Evolutionary conservation across 2,888 invertebrate genomes (phyloP).

Genomic region (Nymphalis polychloros): DNA sequence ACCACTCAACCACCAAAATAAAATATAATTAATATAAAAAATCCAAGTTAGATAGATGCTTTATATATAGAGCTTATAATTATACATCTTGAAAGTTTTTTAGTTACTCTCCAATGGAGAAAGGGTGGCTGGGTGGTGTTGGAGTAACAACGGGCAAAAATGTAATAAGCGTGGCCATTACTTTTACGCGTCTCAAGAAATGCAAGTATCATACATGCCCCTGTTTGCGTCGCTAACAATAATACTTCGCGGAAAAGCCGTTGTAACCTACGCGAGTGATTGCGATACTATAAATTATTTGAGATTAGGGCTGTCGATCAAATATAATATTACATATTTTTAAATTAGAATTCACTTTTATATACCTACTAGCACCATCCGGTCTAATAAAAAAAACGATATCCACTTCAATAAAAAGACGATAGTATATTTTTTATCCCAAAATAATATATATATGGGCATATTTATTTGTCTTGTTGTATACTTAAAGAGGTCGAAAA

Average conservation of each 20-base stretch:
- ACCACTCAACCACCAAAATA: too few relatives aligned
- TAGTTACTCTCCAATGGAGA: background rate
- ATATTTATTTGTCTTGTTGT: too few relatives aligned
- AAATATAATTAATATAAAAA: too few relatives aligned
- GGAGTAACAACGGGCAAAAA: slow-evolving; percentile 2
- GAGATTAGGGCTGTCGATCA: slow-evolving; percentile 39
- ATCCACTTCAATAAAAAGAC: too few relatives aligned
- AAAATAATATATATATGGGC: too few relatives aligned
- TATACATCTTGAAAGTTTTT: background rate
- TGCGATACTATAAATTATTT: slow-evolving; percentile 47
- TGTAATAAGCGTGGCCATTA: slow-evolving; percentile 24
- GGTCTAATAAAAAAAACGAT: too few relatives aligned
- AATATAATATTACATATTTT: background rate
- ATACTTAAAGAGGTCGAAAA: too few relatives aligned
- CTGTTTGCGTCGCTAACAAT: slow-evolving; percentile 38
- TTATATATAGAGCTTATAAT: too few relatives aligned
- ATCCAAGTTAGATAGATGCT: too few relatives aligned
- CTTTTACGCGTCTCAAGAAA: slow-evolving; percentile 30
- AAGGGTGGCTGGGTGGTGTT: background rate
- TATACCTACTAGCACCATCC: too few relatives aligned
- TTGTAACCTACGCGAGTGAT: slow-evolving; percentile 45
- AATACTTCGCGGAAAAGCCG: slow-evolving; percentile 39
- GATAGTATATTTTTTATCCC: too few relatives aligned
- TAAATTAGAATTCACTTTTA: slow-evolving; percentile 1
- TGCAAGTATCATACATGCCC: slow-evolving; percentile 27